phyloP scores from a whole-genome alignment of 2,888 invertebrate genomes.

The Trissoscelio sp. region DNA sequence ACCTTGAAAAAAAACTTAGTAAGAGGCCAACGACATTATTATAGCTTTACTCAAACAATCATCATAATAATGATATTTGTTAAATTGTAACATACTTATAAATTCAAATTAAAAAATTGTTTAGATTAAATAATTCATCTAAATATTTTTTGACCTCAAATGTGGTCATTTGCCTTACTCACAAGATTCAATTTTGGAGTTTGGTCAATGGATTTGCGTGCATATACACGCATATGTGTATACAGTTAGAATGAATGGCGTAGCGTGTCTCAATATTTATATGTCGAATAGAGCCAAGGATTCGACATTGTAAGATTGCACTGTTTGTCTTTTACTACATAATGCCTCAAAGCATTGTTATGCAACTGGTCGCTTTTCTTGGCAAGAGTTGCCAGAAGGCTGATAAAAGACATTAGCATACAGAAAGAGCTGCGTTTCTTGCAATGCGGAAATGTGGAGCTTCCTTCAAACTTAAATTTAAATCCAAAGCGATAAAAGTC shows the following conservation, averaged over 20 bases:
- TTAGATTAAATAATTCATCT: too few relatives aligned
- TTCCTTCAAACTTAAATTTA: slow-evolving; percentile 48
- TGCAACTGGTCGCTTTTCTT: slow-evolving; percentile 70
- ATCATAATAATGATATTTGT: too few relatives aligned
- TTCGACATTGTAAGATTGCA: slow-evolving; percentile 53
- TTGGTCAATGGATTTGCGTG: not conserved
- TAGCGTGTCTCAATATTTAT: slow-evolving; percentile 45
- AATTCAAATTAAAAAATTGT: too few relatives aligned
- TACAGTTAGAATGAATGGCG: slow-evolving; percentile 11
- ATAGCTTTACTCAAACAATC: not conserved
- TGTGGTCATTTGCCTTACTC: not conserved
- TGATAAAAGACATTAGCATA: slow-evolving; percentile 65
- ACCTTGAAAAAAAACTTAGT: not conserved
- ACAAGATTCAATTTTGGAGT: not conserved
- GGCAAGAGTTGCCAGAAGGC: slow-evolving; percentile 61
- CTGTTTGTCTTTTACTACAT: slow-evolving; percentile 61
- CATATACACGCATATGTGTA: not conserved
- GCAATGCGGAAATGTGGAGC: slow-evolving; percentile 58
- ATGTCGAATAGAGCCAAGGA: slow-evolving; percentile 57
- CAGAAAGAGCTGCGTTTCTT: slow-evolving; percentile 56
- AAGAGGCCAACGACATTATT: not conserved
- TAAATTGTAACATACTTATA: too few relatives aligned
- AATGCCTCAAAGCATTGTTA: slow-evolving; percentile 65
- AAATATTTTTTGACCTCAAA: too few relatives aligned
- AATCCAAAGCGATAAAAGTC: slow-evolving; percentile 31